Evolutionary conservation across 2,888 invertebrate genomes (phyloP).

Genomic region (Drosophila limbata): DNA sequence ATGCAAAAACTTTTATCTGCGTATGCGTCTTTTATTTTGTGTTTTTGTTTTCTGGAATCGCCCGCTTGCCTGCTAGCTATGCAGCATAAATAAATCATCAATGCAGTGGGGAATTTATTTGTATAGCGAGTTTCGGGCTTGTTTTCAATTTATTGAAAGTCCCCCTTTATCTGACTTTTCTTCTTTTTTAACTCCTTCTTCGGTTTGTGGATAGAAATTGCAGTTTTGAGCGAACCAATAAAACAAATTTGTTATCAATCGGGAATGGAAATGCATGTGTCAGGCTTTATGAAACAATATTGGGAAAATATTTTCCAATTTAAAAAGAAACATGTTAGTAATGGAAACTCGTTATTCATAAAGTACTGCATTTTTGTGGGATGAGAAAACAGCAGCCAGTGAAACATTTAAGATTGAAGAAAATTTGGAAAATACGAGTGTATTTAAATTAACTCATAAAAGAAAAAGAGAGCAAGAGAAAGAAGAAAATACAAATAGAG

Average conservation of each 20-base stretch:
- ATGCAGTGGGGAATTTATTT: constrained; percentile 59
- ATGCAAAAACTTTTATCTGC: constrained; percentile 59
- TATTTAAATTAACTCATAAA: background rate
- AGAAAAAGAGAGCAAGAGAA: background rate
- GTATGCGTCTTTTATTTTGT: constrained; percentile 10
- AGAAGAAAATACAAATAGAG: background rate
- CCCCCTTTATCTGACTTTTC: background rate
- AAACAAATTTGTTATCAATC: constrained; percentile 42
- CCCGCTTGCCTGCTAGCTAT: constrained; percentile 14
- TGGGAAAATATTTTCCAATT: constrained; percentile 1
- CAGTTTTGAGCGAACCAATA: constrained; percentile 22
- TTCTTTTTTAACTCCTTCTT: too few relatives aligned
- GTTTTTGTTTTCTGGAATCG: constrained; percentile 13
- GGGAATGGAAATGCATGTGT: constrained; percentile 55
- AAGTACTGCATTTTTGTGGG: background rate
- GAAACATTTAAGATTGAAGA: background rate
- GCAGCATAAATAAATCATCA: constrained; percentile 76
- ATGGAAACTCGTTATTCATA: background rate
- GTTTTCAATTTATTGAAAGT: constrained; percentile 46
- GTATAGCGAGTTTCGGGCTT: constrained; percentile 14
- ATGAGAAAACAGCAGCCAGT: background rate
- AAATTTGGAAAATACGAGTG: background rate
- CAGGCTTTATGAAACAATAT: constrained; percentile 13
- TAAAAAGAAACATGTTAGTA: background rate
- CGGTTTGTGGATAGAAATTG: constrained; percentile 26